These are phyloP conservation scores for Pyrgus malvae DNA, from an alignment of 2,888 invertebrate species.

Conservation along the genomic window DNA sequence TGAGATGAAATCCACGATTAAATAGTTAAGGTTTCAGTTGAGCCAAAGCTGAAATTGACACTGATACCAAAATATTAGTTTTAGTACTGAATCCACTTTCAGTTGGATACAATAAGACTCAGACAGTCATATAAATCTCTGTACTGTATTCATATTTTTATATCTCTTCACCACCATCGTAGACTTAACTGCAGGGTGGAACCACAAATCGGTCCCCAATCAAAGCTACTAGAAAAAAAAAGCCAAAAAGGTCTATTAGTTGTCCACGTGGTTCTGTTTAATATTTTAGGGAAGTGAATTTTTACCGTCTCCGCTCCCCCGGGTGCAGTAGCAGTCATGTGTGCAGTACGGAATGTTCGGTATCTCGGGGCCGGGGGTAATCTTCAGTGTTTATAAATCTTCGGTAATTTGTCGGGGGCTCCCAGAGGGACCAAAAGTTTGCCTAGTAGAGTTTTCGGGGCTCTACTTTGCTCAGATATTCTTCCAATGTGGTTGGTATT, in stretches of 20 bases:
- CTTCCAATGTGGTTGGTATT: too few species aligned
- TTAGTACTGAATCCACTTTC: too few species aligned
- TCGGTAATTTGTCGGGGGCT: neutral
- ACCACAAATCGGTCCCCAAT: constrained; percentile 47
- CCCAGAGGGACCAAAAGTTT: too few species aligned
- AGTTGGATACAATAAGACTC: too few species aligned
- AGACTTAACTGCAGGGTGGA: constrained; percentile 56
- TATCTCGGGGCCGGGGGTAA: neutral
- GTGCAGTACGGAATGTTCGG: constrained; percentile 10
- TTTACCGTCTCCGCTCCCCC: constrained; percentile 24
- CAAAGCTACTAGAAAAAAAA: constrained; percentile 37
- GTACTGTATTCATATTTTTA: too few species aligned
- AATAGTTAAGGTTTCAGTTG: too few species aligned
- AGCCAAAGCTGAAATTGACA: too few species aligned
- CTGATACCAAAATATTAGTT: too few species aligned
- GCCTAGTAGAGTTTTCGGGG: too few species aligned
- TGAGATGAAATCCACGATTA: too few species aligned
- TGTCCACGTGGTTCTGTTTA: constrained; percentile 63
- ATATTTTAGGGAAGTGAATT: constrained; percentile 49
- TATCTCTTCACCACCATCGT: constrained; percentile 46
- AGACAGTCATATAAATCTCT: too few species aligned
- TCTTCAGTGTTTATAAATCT: constrained; percentile 1
- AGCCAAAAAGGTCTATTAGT: constrained; percentile 36
- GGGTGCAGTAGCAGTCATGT: constrained; percentile 27
- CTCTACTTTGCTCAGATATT: too few species aligned